Base-by-base conservation (phyloP, 2,797 vertebrate genomes). In the Myoxocephalus aenaeus region DNA sequence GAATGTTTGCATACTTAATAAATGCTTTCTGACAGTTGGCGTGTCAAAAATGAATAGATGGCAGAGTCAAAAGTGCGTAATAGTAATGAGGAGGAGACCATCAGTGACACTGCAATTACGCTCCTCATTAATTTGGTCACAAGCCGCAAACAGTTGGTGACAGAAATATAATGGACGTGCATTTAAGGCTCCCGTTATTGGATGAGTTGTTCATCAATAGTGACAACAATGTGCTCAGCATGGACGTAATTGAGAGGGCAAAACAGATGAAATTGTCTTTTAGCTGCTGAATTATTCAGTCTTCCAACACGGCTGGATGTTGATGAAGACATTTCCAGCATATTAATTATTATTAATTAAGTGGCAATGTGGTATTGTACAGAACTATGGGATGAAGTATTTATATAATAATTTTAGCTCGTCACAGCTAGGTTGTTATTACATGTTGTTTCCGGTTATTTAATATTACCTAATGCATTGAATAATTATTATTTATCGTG, bases 11-110 rank as follows among this genome's bases (percentile, higher is more conserved):
- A 79, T 80, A 65, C 50, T 75, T 80, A 80, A 80, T 91, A 75
- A 86, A 84, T 5, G 62, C 70, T 81, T 79, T 79, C 75, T 84
- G 88, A 91, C 87, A 91, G 88, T 90, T 92, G 84, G 86, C 77
- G 68, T 73, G 72, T 81, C 81, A 82, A 79, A 85, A 74, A 85
- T 83, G 72, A 87, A 89, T 85, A 80, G 74, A 76, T 42, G 63
- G 59, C 40, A 74, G 86, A 83, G 89, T 86, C 82, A 87, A 90
- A 91, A 85, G 82, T 86, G 73, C 75, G 5, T 77, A 48, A 75
- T 65, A 69, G 42, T 79, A 86, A 90, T 84, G 88, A 89, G 77
- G 69, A 50, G 11, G 36, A 65, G 75, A 57, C 77, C 73, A 54
- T 80, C 64, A 54, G 74, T 88, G 82, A 88, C 85, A 85, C 82